Evolutionary conservation across 2,113 vertebrate genomes (phyloP).

Genomic region (Erythrolamprus reginae): DNA sequence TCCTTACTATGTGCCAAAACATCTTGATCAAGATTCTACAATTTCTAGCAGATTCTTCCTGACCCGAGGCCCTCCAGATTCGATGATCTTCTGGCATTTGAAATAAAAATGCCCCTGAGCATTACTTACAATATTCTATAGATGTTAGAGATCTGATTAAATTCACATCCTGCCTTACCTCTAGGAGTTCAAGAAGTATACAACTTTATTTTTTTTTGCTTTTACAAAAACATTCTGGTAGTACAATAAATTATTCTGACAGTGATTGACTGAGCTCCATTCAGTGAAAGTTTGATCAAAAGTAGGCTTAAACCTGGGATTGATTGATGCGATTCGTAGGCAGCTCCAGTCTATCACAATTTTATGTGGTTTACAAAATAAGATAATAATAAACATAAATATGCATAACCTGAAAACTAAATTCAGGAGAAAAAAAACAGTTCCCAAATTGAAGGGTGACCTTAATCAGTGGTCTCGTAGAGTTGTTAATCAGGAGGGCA

Average conservation of each 20-base stretch:
- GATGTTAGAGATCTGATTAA: background rate
- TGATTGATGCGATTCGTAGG: background rate
- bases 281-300: background rate
- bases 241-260: background rate
- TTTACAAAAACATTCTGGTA: background rate
- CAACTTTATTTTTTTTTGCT: background rate
- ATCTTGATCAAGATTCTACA: background rate
- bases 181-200: background rate
- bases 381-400: background rate
- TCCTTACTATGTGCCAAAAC: background rate
- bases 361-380: background rate
- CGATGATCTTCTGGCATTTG: background rate
- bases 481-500: background rate
- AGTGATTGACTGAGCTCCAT: background rate
- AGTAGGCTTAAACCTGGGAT: background rate
- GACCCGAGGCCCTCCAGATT: background rate
- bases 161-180: background rate
- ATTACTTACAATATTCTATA: background rate
- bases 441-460: background rate
- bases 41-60: background rate
- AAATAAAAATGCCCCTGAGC: background rate
- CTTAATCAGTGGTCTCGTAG: background rate
- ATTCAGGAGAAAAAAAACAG: background rate
- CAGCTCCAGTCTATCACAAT: background rate
- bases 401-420: background rate